Conservation (phyloP, 2,797 vertebrate genomes). For the Muraenolepis orangiensis region DNA sequence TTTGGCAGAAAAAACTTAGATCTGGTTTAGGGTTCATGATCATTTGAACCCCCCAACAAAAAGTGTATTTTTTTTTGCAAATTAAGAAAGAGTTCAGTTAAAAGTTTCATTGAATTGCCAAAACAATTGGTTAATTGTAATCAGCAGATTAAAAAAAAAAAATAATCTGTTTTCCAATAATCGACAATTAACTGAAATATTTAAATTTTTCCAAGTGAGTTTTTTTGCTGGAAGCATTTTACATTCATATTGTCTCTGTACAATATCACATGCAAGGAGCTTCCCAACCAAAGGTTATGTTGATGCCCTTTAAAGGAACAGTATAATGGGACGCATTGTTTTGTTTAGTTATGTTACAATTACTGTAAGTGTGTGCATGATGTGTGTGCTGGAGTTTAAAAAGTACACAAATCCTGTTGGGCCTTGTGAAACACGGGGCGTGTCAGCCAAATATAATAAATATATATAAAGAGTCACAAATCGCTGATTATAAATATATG, state of each 20-base stretch:
- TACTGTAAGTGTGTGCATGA: background rate
- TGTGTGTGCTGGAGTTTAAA: no score
- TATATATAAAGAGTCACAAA: conserved; percentile 52
- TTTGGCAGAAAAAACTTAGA: conserved; percentile 43
- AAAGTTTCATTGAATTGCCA: background rate
- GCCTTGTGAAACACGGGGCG: background rate
- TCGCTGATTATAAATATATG: conserved; percentile 57
- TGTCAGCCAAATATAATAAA: conserved; percentile 34
- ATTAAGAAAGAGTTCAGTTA: no score
- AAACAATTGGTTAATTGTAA: conserved; percentile 20
- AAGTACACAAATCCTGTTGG: background rate
- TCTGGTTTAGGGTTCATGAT: conserved; percentile 33
- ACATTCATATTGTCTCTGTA: background rate
- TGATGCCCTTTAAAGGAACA: background rate
- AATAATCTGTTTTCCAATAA: no score
- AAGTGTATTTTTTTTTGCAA: background rate
- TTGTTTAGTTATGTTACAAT: background rate
- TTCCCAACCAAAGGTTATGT: background rate
- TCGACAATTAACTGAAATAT: background rate
- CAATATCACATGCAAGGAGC: background rate
- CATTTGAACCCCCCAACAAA: conserved; percentile 5
- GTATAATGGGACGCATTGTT: background rate
- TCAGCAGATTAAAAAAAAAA: no score
- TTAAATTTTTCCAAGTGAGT: background rate
- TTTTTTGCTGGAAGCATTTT: background rate